These are phyloP conservation scores for Xenus cinereus DNA, from an alignment of 2,113 vertebrate genomes.

Conservation along the genomic window DNA sequence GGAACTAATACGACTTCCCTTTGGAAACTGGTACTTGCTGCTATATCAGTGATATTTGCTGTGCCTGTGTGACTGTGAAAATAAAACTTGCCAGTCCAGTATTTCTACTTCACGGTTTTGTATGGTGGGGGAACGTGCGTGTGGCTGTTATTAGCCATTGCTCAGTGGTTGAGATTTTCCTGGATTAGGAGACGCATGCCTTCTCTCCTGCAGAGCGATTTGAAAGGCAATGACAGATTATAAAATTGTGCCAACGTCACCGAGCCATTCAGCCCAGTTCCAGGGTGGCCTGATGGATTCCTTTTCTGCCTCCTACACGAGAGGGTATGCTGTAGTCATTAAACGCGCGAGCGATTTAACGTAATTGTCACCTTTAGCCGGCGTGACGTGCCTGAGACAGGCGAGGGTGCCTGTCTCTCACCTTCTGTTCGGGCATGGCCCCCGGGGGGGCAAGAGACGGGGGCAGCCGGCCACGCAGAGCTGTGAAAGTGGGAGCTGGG, in stretches of 20 bases:
- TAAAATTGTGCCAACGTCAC: neutral
- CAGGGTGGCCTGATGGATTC: neutral
- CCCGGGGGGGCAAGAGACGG: neutral
- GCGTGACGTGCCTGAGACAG: neutral
- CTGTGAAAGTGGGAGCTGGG: fast-evolving
- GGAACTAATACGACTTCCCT: neutral
- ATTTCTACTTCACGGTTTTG: neutral
- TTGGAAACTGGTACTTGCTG: neutral
- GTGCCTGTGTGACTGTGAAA: neutral
- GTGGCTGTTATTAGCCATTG: neutral
- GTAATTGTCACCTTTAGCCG: neutral
- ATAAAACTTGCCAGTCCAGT: neutral
- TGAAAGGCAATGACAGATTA: neutral
- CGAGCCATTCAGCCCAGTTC: neutral
- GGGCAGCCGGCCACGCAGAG: neutral
- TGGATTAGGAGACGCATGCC: neutral
- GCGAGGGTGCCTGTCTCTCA: neutral
- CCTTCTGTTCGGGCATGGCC: neutral
- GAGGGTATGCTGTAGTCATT: fast-evolving
- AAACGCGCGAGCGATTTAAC: neutral
- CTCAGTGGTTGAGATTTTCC: neutral
- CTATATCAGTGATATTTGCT: neutral
- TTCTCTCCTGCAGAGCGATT: neutral
- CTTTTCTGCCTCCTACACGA: neutral
- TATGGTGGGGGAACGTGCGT: neutral